Evolutionary conservation across 2,888 invertebrate species (phyloP).

Genomic region (Salpingus planirostris): DNA sequence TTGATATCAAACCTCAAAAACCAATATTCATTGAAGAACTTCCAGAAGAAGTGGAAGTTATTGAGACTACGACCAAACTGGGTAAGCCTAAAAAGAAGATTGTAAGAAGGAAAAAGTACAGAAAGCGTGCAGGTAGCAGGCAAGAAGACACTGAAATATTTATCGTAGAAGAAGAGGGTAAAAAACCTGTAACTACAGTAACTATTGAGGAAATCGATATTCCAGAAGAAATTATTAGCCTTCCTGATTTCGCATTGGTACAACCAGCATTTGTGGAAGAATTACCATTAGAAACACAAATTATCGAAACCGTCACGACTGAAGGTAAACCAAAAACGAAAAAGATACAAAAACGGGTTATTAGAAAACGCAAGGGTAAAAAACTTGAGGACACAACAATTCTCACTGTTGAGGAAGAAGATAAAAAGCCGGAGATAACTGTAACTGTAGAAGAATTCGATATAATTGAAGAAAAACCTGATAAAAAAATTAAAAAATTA

Average conservation of each 20-base stretch:
- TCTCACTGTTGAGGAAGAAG: constrained; percentile 18
- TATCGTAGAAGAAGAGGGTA: constrained; percentile 33
- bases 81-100: constrained; percentile 4
- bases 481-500: constrained; percentile 26
- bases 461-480: constrained; percentile 20
- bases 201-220: constrained; percentile 14
- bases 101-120: constrained; percentile 22
- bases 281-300: constrained; percentile 24
- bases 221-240: constrained; percentile 16
- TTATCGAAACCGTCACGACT: constrained; percentile 31
- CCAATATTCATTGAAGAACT: constrained; percentile 21
- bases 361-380: constrained; percentile 40
- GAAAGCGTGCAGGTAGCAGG: constrained; percentile 21
- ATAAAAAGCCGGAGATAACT: constrained; percentile 3
- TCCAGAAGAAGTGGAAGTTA: constrained; percentile 17
- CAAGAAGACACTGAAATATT: constrained; percentile 27
- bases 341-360: constrained; percentile 38
- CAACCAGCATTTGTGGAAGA: constrained; percentile 23
- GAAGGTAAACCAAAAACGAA: constrained; percentile 39
- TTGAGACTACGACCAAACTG: constrained; percentile 11
- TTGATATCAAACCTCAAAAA: constrained; percentile 8
- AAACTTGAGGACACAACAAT: constrained; percentile 37
- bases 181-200: constrained; percentile 32
- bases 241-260: constrained; percentile 16
- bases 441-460: constrained; percentile 25